phyloP scores from a whole-genome alignment of 2,797 vertebrate genomes.

The Microhierax caerulescens region DNA sequence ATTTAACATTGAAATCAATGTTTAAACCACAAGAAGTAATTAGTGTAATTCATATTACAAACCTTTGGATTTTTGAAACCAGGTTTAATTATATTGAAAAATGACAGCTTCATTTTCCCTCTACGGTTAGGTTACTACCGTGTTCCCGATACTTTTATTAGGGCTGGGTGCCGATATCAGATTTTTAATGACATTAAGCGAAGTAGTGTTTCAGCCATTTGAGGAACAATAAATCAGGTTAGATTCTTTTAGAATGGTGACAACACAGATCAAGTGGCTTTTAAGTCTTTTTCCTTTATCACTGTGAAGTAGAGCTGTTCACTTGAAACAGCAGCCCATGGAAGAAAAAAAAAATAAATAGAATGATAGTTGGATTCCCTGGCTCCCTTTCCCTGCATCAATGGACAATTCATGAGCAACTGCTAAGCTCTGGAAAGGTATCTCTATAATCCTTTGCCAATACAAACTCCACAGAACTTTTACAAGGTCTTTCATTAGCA shows the following conservation, averaged over 20 bases:
- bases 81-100: constrained; percentile 79
- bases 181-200: constrained; percentile 66
- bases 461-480: constrained; percentile 57
- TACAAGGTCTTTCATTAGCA: constrained; percentile 45
- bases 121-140: constrained; percentile 52
- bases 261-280: constrained; percentile 64
- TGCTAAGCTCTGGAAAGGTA: constrained; percentile 62
- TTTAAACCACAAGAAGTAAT: constrained; percentile 87
- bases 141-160: constrained; percentile 66
- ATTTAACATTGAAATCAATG: constrained; percentile 92
- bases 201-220: constrained; percentile 68
- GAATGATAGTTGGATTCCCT: constrained; percentile 40
- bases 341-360: not conserved
- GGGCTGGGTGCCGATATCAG: constrained; percentile 54
- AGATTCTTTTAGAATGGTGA: constrained; percentile 62
- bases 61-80: constrained; percentile 76
- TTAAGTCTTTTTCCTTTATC: constrained; percentile 65
- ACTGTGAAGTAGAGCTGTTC: constrained; percentile 19
- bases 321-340: constrained; percentile 1
- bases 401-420: constrained; percentile 58
- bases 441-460: constrained; percentile 64
- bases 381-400: constrained; percentile 50
- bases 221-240: constrained; percentile 68
- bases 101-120: constrained; percentile 77
- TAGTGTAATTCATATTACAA: constrained; percentile 81